Percentiles rank a stretch among this genome's conserved stretches.
Evolutionary conservation across 1,140 invertebrate species (phyloP).

Genomic region (Piezodorus guildinii): DNA sequence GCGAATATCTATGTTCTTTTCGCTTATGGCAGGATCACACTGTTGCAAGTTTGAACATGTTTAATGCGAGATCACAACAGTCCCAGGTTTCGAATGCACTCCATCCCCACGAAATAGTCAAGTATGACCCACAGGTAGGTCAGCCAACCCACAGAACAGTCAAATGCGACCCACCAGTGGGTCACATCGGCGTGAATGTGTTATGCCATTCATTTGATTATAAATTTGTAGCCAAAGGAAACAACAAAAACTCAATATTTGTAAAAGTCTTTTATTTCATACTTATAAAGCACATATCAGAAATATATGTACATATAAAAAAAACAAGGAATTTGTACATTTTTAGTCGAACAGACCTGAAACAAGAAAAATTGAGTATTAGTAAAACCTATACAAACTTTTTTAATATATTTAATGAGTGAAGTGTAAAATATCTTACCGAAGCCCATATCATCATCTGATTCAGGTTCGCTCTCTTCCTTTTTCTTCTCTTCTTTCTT

Average conservation of each 20-base stretch:
- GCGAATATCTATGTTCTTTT: too few relatives aligned
- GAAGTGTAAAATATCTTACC: slow-evolving; percentile 43
- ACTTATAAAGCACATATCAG: neutral
- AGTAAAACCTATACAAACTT: neutral
- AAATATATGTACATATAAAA: neutral
- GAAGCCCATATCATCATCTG: slow-evolving; percentile 93
- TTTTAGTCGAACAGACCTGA: slow-evolving; percentile 25
- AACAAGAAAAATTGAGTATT: slow-evolving; percentile 16
- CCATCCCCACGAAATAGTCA: too few relatives aligned
- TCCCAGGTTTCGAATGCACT: too few relatives aligned
- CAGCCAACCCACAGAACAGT: too few relatives aligned
- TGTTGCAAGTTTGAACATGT: too few relatives aligned
- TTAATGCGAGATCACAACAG: too few relatives aligned
- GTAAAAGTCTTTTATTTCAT: neutral
- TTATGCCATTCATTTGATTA: too few relatives aligned
- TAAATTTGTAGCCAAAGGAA: neutral
- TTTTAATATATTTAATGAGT: too few relatives aligned
- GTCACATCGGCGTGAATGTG: too few relatives aligned
- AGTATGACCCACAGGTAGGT: too few relatives aligned
- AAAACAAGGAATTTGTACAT: neutral
- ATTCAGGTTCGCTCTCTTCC: slow-evolving; percentile 67
- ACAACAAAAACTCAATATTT: neutral
- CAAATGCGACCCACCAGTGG: too few relatives aligned
- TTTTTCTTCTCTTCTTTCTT: slow-evolving; percentile 76
- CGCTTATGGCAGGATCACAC: too few relatives aligned